phyloP scores from a whole-genome alignment of 2,888 invertebrate genomes.

The Dynastes tityus region DNA sequence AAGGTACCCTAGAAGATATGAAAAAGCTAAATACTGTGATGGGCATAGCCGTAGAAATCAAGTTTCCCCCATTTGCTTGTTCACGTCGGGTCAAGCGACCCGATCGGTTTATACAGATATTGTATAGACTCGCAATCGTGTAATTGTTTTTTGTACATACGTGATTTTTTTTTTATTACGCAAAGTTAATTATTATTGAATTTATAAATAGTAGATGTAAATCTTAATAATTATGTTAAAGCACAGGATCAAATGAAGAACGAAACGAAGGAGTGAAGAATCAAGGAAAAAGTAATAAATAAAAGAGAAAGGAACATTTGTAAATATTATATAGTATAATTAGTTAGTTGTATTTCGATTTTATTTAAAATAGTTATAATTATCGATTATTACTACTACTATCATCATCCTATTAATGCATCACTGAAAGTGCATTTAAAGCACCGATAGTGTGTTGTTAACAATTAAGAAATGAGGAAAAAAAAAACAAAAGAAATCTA shows the following conservation, averaged over 20 bases:
- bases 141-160: conserved; percentile 70
- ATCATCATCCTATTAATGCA: conserved; percentile 53
- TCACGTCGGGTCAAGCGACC: conserved; percentile 58
- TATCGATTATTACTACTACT: conserved; percentile 35
- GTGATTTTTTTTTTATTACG: conserved; percentile 67
- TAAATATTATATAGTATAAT: conserved; percentile 60
- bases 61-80: conserved; percentile 68
- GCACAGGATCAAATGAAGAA: conserved; percentile 60
- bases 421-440: conserved; percentile 55
- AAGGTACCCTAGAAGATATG: conserved; percentile 72
- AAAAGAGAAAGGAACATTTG: conserved; percentile 52
- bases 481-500: conserved; percentile 44
- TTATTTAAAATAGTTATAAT: conserved; percentile 42
- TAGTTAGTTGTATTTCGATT: conserved; percentile 56
- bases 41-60: conserved; percentile 69
- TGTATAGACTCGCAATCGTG: conserved; percentile 59
- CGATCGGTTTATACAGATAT: conserved; percentile 56
- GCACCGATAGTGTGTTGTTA: conserved; percentile 54
- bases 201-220: conserved; percentile 63
- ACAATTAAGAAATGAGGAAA: conserved; percentile 22
- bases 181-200: conserved; percentile 60
- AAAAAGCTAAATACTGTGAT: conserved; percentile 71
- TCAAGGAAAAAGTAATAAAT: conserved; percentile 8
- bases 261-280: conserved; percentile 14
- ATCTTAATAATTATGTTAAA: conserved; percentile 58